Base-by-base conservation (phyloP, 2,888 invertebrate species). In the Sclerodermus sp. region DNA sequence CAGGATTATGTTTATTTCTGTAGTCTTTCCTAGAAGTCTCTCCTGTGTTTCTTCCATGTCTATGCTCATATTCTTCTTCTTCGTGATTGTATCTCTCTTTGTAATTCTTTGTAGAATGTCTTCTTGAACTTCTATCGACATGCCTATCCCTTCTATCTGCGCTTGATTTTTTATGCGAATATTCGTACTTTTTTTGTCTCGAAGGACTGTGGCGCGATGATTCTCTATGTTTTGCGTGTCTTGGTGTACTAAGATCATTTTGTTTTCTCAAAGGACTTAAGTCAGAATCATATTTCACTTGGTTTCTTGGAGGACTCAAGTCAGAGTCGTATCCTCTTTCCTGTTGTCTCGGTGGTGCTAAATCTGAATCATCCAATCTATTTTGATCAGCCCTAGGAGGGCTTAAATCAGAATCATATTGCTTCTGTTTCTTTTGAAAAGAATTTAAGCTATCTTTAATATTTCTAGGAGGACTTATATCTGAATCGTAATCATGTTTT, bases 231-330 rank as follows among this genome's bases (percentile, higher is more conserved):
- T 34, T 13, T 34, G 6, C 10, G 4, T 13, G 12, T 34, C 13
- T 34, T 4, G 12, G 4, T 8, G 12, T 4, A 12, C 12, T 13
- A 12, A 4, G 10, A 13, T 13, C 13, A 8, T 34, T 34, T 3
- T 34, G n/a, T n/a, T 34, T 34, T 13, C 34, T 58, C 5, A 70
- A 69, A 32, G 73, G 74, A 42, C 71, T 69, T n/a, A 56, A 32
- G 49, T 74, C 71, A 4, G 64, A 58, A 50, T 60, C 61, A 38
- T 38, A 10, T 42, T 36, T 47, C 13, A n/a, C n/a, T n/a, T n/a
- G n/a, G n/a, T n/a, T 23, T 23, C 23, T 38, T 18, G 50, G 46
- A 34, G 54, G 55, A 47, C 49, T 64, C 6, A 14, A 45, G 46
- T 64, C 44, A 9, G 53, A 50, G 43, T 65, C 46, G 23, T 51